Evolutionary conservation across 1,140 invertebrate genomes (phyloP), one percentile per base, ranked within the genome.

Genomic region (Heliconius congener): DNA sequence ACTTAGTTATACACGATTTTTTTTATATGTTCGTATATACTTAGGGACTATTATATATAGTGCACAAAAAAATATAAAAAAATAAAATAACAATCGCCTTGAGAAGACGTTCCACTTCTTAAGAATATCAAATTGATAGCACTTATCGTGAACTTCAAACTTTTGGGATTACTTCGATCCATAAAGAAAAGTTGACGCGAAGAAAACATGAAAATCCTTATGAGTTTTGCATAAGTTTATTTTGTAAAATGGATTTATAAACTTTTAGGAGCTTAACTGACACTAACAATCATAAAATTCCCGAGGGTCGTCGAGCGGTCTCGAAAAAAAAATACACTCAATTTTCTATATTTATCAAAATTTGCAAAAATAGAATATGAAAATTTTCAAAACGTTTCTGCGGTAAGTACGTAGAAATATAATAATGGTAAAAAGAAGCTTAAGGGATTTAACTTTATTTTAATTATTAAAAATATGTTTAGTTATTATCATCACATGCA

Each of bases 191-290:
- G 18, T 71, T 39, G 0, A 39, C 71, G 37, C 18, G 37, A 71
- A 71, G 71, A 39, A 71, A 71, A 71, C 71, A 71, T 39, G 71
- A 71, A 71, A 71, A 71, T 39, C 37, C 37, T 71, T 71, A 71
- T 71, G n/a, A 71, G 71, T 71, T 71, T 39, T 71, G 71, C 71
- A 71, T 71, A 39, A 71, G 71, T 37, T 71, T 71, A 71, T 71
- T 71, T 39, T 39, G 34, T 71, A 37, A 71, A 71, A 71, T 71
- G 34, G 71, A 71, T 71, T 71, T 37, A 39, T 71, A 71, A 71
- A 71, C 71, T 71, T 71, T 71, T 71, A 39, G 37, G 34, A 37
- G 71, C 34, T 39, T 18, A 71, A 39, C 71, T 71, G 71, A 71
- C 34, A 71, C 18, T 34, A 71, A 71, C 34, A 71, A 39, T 71